Evolutionary conservation across 2,888 invertebrate genomes (phyloP).

Genomic region (Apamea anceps): DNA sequence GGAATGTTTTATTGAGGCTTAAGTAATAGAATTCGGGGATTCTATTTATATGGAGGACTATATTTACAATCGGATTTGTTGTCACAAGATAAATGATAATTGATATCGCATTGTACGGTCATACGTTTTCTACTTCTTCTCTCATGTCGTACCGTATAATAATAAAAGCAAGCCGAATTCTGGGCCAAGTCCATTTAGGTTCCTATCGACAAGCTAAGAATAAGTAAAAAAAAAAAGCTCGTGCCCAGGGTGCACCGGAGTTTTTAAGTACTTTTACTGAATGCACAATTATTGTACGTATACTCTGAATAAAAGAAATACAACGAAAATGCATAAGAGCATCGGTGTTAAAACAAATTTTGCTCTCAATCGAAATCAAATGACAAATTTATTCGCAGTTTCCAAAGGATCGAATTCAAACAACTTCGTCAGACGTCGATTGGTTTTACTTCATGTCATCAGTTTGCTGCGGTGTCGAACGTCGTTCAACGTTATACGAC

Average conservation of each 20-base stretch:
- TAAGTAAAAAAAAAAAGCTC: not conserved
- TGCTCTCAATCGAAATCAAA: not conserved
- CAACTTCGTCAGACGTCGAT: constrained; percentile 32
- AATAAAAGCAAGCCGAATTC: too few relatives aligned
- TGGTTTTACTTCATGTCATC: constrained; percentile 24
- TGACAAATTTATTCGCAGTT: constrained; percentile 5
- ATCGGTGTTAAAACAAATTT: not conserved
- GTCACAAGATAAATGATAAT: not conserved
- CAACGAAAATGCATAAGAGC: not conserved
- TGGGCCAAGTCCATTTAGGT: too few relatives aligned
- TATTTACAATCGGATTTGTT: not conserved
- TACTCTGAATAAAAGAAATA: not conserved
- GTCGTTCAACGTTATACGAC: constrained; percentile 10
- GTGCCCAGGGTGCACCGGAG: too few relatives aligned
- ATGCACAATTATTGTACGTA: not conserved
- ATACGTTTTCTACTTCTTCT: not conserved
- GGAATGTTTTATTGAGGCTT: constrained; percentile 43
- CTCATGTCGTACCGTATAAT: too few relatives aligned
- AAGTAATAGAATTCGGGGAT: constrained; percentile 40
- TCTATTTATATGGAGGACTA: constrained; percentile 2
- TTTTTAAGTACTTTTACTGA: too few relatives aligned
- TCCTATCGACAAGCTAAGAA: too few relatives aligned
- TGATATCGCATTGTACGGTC: not conserved
- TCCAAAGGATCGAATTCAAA: constrained; percentile 17
- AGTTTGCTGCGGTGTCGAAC: constrained; percentile 3